Conservation (phyloP, 2,113 vertebrate species). For the Orthonyx spaldingii region DNA sequence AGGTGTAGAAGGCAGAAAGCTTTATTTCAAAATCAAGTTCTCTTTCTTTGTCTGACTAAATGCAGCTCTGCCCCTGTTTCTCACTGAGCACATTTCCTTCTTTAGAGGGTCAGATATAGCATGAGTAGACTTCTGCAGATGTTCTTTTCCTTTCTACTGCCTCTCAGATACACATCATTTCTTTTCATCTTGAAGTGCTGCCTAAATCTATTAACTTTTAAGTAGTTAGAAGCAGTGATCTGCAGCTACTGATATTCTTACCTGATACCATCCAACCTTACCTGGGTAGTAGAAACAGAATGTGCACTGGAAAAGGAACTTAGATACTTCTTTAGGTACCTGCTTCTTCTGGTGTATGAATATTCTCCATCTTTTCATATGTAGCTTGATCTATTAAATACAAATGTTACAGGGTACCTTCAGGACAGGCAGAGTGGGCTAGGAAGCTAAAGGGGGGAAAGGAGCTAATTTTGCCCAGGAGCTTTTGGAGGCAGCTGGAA, state of each 20-base stretch:
- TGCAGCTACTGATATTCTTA: neutral
- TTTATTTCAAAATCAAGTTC: neutral
- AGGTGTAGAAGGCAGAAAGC: neutral
- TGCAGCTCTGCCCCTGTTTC: neutral
- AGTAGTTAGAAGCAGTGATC: neutral
- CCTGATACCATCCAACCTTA: neutral
- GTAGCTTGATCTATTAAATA: neutral
- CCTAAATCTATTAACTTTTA: neutral
- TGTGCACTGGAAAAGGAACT: neutral
- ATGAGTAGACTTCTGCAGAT: neutral
- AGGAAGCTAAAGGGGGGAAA: neutral
- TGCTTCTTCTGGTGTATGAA: neutral
- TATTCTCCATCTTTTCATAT: neutral
- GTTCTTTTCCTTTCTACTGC: neutral
- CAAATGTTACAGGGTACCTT: neutral
- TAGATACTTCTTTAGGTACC: neutral
- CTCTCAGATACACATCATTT: neutral
- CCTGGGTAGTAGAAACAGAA: neutral
- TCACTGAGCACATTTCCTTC: neutral
- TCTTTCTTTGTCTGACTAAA: neutral
- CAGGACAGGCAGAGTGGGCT: neutral
- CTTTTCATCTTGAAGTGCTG: neutral
- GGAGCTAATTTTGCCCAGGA: neutral
- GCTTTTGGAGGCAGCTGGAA: neutral
- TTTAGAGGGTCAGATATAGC: neutral